Base-by-base conservation (phyloP, 2,797 vertebrate genomes). In the Coregonus sp. region DNA sequence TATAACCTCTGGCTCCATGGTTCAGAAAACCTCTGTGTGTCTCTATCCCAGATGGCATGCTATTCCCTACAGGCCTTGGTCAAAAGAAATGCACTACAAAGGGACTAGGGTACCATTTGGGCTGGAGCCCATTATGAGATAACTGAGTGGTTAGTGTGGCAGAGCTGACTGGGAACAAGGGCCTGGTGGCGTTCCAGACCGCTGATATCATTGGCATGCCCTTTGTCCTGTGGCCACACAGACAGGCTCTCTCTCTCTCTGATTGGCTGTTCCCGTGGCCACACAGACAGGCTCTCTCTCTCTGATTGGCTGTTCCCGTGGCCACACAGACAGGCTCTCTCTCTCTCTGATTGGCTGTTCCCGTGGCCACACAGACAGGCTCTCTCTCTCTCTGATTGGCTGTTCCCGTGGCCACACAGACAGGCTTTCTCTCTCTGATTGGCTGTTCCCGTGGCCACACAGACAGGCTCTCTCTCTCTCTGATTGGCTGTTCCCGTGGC, bases 101-200 rank as follows among this genome's bases (percentile, higher is more conserved):
- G 9, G 40, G 40, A 47, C 9, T 6, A 20, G 1, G 56, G n/a
- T 7, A 20, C n/a, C 56, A 20, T 61, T 61, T 61, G 56, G n/a
- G 81, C 89, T 84, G 37, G 37, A 40, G 83, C 73, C 79, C 84
- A 78, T 87, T 85, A 88, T 85, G 78, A 81, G 70, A 82, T 75
- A 79, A 81, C 75, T 75, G 77, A 54, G 84, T 80, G 80, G 80
- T 85, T 88, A 66, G 16, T 16, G 31, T n/a, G 35, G 33, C 31
- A 54, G 65, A 75, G 69, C 73, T 82, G 76, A 74, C 80, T 86
- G 82, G 80, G 83, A 83, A 80, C 37, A 9, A 77, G 72, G 75
- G 75, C 78, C 77, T 67, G 31, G 77, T 70, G 74, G 80, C 86
- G 90, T 91, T 91, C 87, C 84, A 80, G 78, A 73, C 76, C 69